Evolutionary conservation across 1,140 invertebrate species (phyloP).

Genomic region (Drosophila bipectinata): DNA sequence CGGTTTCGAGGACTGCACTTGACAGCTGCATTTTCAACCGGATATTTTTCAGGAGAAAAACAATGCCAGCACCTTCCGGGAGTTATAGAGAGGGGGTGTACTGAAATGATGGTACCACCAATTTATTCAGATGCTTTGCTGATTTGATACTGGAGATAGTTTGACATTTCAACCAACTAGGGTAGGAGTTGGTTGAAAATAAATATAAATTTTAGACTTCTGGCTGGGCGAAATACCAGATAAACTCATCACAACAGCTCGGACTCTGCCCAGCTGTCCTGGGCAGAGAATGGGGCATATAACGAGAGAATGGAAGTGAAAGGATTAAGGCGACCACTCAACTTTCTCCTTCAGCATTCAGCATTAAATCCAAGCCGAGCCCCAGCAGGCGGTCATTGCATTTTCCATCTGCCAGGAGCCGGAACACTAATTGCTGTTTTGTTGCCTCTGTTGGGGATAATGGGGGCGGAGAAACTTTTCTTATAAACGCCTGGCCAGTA

Average conservation of each 20-base stretch:
- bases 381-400: constrained; percentile 21
- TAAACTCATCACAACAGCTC: constrained; percentile 25
- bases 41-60: background rate
- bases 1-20: constrained; percentile 11
- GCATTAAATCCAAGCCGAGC: constrained; percentile 31
- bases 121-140: constrained; percentile 10
- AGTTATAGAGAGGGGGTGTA: background rate
- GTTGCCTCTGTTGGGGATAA: constrained; percentile 2
- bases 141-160: constrained; percentile 9
- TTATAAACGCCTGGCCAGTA: constrained; percentile 39
- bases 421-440: constrained; percentile 41
- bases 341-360: constrained; percentile 28
- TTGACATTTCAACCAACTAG: constrained; percentile 2
- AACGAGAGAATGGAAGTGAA: background rate
- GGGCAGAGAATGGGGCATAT: background rate
- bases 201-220: constrained; percentile 2
- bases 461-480: constrained; percentile 31
- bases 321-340: constrained; percentile 29
- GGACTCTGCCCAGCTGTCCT: constrained; percentile 18
- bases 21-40: constrained; percentile 16
- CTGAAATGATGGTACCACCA: background rate
- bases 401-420: constrained; percentile 15
- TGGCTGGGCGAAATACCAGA: constrained; percentile 12
- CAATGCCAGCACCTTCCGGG: background rate
- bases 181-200: background rate